Conservation (phyloP, 2,888 invertebrate species). For the Geophilus truncorum region DNA sequence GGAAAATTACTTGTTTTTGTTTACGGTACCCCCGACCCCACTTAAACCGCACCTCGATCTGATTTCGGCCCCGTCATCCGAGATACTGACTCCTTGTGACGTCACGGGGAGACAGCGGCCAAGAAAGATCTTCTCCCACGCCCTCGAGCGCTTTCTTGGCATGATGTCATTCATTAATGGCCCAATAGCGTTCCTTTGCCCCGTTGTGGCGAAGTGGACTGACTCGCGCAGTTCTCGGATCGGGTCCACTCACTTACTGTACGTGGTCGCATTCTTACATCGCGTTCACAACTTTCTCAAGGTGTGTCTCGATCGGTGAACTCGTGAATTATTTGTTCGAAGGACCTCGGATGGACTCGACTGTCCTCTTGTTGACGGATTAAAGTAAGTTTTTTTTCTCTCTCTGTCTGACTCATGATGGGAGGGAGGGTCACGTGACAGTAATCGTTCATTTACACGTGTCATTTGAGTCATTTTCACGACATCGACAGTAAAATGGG, state of each 20-base stretch:
- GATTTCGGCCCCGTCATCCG: neutral
- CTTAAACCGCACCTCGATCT: neutral
- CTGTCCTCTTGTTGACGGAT: neutral
- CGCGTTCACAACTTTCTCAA: slow-evolving; percentile 5
- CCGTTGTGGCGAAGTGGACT: neutral
- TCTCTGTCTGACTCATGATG: too few species aligned
- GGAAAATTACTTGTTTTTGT: neutral
- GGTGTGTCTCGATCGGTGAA: neutral
- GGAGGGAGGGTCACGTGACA: neutral
- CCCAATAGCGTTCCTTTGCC: neutral
- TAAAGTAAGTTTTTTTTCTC: too few species aligned
- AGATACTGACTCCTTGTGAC: neutral
- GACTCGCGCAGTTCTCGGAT: neutral
- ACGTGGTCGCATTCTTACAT: neutral
- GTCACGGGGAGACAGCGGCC: neutral
- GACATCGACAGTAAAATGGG: too few species aligned
- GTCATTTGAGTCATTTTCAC: neutral
- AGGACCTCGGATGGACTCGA: neutral
- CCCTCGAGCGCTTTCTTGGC: neutral
- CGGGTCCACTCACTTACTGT: too few species aligned
- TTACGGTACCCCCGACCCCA: neutral
- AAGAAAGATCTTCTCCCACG: neutral
- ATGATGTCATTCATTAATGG: slow-evolving; percentile 2
- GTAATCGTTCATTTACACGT: neutral
- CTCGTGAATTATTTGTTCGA: neutral